Evolutionary conservation across 2,113 vertebrate genomes (phyloP).

Genomic region (Pluvianellus socialis): DNA sequence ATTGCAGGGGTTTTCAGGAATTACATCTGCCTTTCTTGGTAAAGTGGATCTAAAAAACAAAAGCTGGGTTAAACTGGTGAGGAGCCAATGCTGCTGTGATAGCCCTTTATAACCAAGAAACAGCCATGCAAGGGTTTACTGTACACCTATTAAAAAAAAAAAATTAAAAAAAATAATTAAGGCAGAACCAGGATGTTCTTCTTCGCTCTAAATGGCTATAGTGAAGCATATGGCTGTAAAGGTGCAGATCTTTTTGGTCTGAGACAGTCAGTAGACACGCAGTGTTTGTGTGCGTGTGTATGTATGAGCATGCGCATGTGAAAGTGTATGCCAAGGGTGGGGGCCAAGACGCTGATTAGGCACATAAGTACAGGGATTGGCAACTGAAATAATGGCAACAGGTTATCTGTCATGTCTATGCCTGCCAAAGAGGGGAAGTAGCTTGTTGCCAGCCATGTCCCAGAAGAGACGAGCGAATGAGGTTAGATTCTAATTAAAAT

Average conservation of each 20-base stretch:
- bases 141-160: too few relatives aligned
- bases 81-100: background rate
- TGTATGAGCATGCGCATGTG: fast-evolving
- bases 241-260: background rate
- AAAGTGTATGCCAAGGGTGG: fast-evolving
- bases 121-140: background rate
- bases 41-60: background rate
- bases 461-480: background rate
- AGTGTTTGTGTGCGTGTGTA: background rate
- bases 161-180: background rate
- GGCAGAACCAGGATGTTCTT: background rate
- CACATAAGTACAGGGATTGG: background rate
- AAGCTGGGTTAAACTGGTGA: background rate
- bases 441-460: background rate
- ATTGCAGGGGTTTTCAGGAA: background rate
- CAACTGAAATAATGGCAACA: background rate
- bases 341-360: background rate
- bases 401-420: background rate
- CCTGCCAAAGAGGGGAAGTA: background rate
- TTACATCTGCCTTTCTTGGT: background rate
- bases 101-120: background rate
- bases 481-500: background rate
- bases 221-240: background rate
- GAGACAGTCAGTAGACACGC: background rate
- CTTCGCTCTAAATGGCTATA: background rate